These are phyloP conservation scores for Cybosia mesomella DNA, from an alignment of 2,888 invertebrate genomes.

Conservation along the genomic window DNA sequence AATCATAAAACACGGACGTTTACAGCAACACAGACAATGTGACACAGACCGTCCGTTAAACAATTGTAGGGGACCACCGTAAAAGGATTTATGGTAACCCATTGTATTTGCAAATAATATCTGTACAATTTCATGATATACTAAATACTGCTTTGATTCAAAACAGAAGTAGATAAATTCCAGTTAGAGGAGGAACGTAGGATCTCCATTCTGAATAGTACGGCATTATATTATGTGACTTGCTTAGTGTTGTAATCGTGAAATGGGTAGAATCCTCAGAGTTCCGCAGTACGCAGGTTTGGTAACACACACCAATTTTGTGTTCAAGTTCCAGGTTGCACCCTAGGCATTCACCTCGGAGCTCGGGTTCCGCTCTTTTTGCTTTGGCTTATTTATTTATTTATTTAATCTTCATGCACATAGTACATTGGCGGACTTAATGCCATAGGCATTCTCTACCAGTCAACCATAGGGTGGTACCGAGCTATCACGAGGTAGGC, in stretches of 20 bases:
- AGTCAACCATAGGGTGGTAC: no score
- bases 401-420: no score
- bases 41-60: constrained; percentile 66
- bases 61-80: constrained; percentile 50
- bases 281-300: not conserved
- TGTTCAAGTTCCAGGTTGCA: not conserved
- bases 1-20: constrained; percentile 57
- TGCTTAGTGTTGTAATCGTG: not conserved
- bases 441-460: no score
- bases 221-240: not conserved
- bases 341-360: no score
- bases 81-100: constrained; percentile 61
- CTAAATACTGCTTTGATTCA: not conserved
- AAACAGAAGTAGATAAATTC: no score
- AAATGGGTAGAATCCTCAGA: no score
- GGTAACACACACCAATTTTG: not conserved
- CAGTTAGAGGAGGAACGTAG: not conserved
- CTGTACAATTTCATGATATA: not conserved
- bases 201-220: not conserved
- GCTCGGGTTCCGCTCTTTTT: not conserved
- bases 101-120: constrained; percentile 42
- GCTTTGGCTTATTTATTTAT: no score
- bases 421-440: no score
- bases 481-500: no score
- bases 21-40: constrained; percentile 55